These are phyloP conservation scores for Epizoanthus scotinus DNA, from an alignment of 92 coral and sea anemone species.

Conservation along the genomic window DNA sequence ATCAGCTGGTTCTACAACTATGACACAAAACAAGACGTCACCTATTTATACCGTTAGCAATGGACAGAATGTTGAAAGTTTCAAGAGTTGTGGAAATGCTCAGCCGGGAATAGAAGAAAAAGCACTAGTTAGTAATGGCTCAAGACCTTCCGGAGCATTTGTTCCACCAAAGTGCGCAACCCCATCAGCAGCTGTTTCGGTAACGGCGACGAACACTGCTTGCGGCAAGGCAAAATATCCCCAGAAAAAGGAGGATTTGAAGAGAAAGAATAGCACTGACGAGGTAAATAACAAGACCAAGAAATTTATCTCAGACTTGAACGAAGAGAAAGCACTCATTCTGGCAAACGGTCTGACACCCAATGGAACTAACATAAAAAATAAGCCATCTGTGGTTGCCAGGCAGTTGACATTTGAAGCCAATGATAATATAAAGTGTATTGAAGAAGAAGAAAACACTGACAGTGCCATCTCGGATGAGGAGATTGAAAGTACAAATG, in stretches of 20 bases:
- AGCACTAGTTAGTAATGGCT: constrained; percentile 7
- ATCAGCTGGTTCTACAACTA: constrained; percentile 23
- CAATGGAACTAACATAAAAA: constrained; percentile 32
- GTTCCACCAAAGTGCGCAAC: constrained; percentile 66
- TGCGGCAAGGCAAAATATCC: constrained; percentile 52
- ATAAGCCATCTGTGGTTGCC: constrained; percentile 51
- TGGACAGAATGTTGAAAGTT: constrained; percentile 19
- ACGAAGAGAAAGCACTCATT: constrained; percentile 2
- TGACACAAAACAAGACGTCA: constrained; percentile 1
- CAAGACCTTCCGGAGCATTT: constrained; percentile 52
- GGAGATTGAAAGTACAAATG: constrained; percentile 69
- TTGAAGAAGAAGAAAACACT: constrained; percentile 78
- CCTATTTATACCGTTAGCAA: constrained; percentile 8
- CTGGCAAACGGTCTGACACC: background rate
- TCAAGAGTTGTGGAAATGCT: constrained; percentile 24
- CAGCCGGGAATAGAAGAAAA: background rate
- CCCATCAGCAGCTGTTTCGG: constrained; percentile 49
- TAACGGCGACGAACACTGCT: constrained; percentile 19
- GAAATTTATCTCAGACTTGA: constrained; percentile 23
- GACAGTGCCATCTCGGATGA: constrained; percentile 98
- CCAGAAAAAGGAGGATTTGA: constrained; percentile 39
- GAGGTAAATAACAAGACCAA: constrained; percentile 33
- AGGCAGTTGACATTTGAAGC: constrained; percentile 73
- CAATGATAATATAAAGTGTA: constrained; percentile 14
- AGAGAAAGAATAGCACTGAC: constrained; percentile 38